Evolutionary conservation across 2,797 vertebrate genomes (phyloP).

Genomic region (Neosalanx taihuensis): DNA sequence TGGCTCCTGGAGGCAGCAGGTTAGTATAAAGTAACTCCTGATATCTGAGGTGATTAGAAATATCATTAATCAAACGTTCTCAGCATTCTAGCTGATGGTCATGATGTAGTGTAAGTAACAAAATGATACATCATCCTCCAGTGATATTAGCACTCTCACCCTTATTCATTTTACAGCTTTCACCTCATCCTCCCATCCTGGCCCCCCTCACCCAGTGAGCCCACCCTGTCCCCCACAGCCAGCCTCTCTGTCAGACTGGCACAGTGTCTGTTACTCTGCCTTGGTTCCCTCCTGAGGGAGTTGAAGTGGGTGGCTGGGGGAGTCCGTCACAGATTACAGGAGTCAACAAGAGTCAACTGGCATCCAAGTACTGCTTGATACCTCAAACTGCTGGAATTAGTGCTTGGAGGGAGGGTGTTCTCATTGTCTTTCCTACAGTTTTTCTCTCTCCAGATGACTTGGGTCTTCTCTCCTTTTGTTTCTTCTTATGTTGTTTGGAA

Average conservation of each 20-base stretch:
- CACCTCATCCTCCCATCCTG: constrained; percentile 6
- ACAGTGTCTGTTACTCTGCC: constrained; percentile 5
- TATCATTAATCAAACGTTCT: constrained; percentile 21
- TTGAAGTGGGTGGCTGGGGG: no score
- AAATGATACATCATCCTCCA: constrained; percentile 12
- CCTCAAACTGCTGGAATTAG: background rate
- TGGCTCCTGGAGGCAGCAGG: constrained; percentile 2
- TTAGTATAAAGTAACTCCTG: constrained; percentile 17
- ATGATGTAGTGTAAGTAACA: background rate
- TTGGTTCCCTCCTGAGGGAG: constrained; percentile 12
- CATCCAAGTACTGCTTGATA: constrained; percentile 5
- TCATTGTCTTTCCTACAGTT: background rate
- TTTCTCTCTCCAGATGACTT: background rate
- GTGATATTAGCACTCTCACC: constrained; percentile 12
- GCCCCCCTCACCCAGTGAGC: background rate
- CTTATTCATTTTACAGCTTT: background rate
- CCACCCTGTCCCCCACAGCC: background rate
- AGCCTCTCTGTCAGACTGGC: background rate
- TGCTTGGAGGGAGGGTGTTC: background rate
- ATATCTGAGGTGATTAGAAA: constrained; percentile 31
- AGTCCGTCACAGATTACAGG: background rate
- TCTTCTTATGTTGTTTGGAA: background rate
- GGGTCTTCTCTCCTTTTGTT: background rate
- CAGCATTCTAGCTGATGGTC: background rate
- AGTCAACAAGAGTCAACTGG: background rate